Base-by-base conservation (phyloP, 1,140 invertebrate species). In the Belonocnema kinseyi region DNA sequence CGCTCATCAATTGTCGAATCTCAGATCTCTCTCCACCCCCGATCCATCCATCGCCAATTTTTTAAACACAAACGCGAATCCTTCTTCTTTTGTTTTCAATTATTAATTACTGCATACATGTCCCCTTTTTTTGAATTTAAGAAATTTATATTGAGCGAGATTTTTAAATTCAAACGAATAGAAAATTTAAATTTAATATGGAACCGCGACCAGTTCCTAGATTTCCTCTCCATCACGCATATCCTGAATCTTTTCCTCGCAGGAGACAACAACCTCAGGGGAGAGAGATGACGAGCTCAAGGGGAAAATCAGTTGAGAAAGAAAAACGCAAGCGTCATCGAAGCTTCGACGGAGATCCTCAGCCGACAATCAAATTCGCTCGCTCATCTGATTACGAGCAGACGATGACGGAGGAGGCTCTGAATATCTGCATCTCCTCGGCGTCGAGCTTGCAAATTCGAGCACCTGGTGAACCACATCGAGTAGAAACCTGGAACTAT, bases 191-290 rank as follows among this genome's bases (percentile, higher is more conserved):
- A 12, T 58, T 14, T 52, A 54, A 26, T 3, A 26, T 21, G 19
- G 77, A 80, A 80, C 71, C 53, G 75, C 26, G 72, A 78, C 77
- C 76, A 82, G 79, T 76, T 78, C 81, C 77, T 83, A 46, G 58
- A 56, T 77, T 81, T 85, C 79, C 84, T 81, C 66, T 54, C 61
- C 79, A 83, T 84, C 81, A 85, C 79, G 73, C 77, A 81, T 81
- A 83, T 81, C 84, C 76, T 80, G 80, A 77, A 85, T 77, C 71
- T 85, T 85, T 85, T 74, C 72, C 80, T 81, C 81, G 81, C 71
- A 85, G 84, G 83, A 74, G 56, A 74, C 77, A 52, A 74, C 77
- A 52, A 52, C 72, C 14, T 52, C 72, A 73, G 10, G 72, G 58
- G 26, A 53, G 54, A 26, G 73, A 56, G 40, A 56, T 50, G 73